These are phyloP conservation scores for Mastigias papua DNA, from an alignment of 30 jellyfish, hydroid and myxozoan species.

Conservation along the genomic window DNA sequence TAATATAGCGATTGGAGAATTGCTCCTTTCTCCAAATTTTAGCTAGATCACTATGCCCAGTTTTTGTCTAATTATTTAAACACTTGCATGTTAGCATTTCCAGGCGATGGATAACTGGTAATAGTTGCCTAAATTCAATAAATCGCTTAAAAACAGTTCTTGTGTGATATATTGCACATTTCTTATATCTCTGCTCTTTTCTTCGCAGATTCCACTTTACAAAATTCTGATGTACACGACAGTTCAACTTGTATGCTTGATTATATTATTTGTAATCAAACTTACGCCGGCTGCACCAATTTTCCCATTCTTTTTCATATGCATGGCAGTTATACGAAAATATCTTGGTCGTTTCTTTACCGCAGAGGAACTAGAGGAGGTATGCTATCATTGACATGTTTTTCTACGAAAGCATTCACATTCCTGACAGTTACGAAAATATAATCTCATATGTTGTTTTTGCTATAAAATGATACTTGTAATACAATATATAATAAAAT, in stretches of 20 bases:
- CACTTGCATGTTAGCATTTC: too few species aligned
- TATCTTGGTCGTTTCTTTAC: constrained; percentile 77
- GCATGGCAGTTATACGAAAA: constrained; percentile 84
- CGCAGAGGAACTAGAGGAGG: constrained; percentile 92
- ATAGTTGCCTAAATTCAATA: too few species aligned
- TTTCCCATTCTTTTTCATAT: constrained; percentile 89
- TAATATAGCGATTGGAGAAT: too few species aligned
- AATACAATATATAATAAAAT: too few species aligned
- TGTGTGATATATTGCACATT: neutral
- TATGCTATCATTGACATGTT: neutral
- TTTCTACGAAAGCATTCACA: neutral
- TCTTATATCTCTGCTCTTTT: neutral
- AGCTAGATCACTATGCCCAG: too few species aligned
- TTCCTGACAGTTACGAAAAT: too few species aligned
- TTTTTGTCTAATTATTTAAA: too few species aligned
- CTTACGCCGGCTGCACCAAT: constrained; percentile 91
- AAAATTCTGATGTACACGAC: constrained; percentile 74
- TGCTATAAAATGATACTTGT: too few species aligned
- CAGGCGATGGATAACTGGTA: too few species aligned
- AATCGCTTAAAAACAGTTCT: too few species aligned
- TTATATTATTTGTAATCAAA: constrained; percentile 51
- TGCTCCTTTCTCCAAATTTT: too few species aligned
- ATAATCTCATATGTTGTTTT: too few species aligned
- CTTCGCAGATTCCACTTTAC: constrained; percentile 69
- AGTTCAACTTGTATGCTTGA: constrained; percentile 77